Base-by-base conservation (phyloP, 2,113 vertebrate species). In the Sarotherodon lohbergeri region DNA sequence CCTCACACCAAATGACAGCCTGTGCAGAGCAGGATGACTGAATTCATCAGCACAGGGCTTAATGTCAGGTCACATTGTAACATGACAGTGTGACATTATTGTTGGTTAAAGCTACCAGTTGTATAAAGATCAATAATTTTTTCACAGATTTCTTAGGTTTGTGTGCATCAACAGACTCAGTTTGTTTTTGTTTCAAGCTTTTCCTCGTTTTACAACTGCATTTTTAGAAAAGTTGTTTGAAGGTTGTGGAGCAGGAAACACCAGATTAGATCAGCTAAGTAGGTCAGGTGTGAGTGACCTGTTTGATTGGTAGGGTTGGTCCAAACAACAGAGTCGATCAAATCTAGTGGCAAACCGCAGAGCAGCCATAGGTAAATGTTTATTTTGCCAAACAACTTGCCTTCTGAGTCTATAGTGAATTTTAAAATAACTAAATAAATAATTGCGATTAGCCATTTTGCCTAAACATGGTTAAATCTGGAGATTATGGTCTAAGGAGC, bases 251-350 rank as follows among this genome's bases (percentile, higher is more conserved):
- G 32, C 4, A 66, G 61, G 57, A 61, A 63, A 63, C 2, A 36
- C 17, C 29, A 63, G 29, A 63, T 36, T 11, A 63, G 16, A 34
- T 63, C 0, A 66, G 32, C 32, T 1, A 12, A n/a, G 32, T 0
- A 0, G 6, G 61, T 39, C 17, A 36, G 19, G 11, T 5, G 34
- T 36, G 63, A 41, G 34, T 7, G 34, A 39, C 61, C 19, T 8
- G 4, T 39, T 14, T 68, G 34, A 22, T 41, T 22, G 4, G 19
- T 3, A 68, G 1, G 63, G 63, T 68, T 68, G 4, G 63, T 19
- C 0, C 13, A 68, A 0, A 41, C 11, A 13, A 68, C 34, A 41
- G 2, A 9, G 0, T 68, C 14, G 11, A 68, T 68, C 1, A 9
- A 68, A 66, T 7, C 32, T 66, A 66, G 61, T n/a, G 9, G 32